Base-by-base conservation (phyloP, 2,888 invertebrate species). In the Agonopterix subpropinquella region DNA sequence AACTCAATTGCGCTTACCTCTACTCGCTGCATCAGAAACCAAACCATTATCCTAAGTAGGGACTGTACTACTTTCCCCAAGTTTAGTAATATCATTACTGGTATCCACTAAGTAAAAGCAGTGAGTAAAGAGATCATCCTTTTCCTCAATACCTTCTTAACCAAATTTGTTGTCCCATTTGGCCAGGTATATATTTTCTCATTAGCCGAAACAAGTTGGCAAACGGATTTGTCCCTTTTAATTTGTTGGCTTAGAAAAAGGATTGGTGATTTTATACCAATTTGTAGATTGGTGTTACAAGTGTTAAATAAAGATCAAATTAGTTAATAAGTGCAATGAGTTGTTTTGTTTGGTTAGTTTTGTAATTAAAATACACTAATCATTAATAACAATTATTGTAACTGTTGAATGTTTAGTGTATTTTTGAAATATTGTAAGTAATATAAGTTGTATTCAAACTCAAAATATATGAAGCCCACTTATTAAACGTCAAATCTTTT, bases 41-140 rank as follows among this genome's bases (percentile, higher is more conserved):
- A 53, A 50, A 56, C 50, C 56, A 66, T 65, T 65, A 64, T 50
- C 57, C 50, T 61, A 61, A 67, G 67, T 66, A 58, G 57, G 39
- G 52, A 51, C 47, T 41, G 50, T 55, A 53, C 37, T 47, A 57
- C 57, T 63, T 56, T 56, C 52, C 53, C 59, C 56, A 67, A 72
- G 63, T 75, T 70, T 56, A 54, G 66, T 76, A 80, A 79, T 69
- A 66, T 64, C 56, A 67, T 80, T 80, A 80, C 61, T 48, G 58
- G 51, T 61, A 60, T 61, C 61, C 59, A 53, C 67, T 70, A 69
- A 75, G 74, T 73, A 74, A 74, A 69, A 70, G 68, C 64, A 55
- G 51, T 61, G 50, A 52, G 65, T 76, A 80, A 75, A 69, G 61
- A 72, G 67, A 73, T 73, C 65, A 67, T 61, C 64, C 67, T 65